Percentiles rank a stretch among this genome's conserved stretches.
Conservation (phyloP, 64 coral and sea anemone genomes). For the Trachythela sp. region DNA sequence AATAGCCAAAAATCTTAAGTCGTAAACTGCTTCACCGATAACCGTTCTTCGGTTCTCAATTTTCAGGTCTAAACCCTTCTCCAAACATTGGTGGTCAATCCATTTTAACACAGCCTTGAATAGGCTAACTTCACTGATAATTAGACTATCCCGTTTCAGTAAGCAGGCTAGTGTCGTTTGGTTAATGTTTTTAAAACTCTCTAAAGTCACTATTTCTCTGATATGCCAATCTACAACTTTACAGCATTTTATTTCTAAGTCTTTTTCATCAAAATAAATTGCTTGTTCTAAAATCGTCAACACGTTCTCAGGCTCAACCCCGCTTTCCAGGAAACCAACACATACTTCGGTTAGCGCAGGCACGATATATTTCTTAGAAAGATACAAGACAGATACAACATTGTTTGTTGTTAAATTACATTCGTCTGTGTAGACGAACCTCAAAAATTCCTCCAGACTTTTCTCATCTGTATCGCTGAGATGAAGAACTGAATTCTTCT, state of each 20-base stretch:
- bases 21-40: constrained; percentile 41
- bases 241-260: constrained; percentile 40
- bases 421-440: constrained; percentile 47
- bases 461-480: constrained; percentile 36
- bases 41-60: constrained; percentile 13
- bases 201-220: constrained; percentile 9
- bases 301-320: constrained; percentile 35
- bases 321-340: constrained; percentile 6
- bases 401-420: constrained; percentile 37
- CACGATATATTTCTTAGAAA: constrained; percentile 43
- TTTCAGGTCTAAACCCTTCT: constrained; percentile 23
- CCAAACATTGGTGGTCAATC: constrained; percentile 20
- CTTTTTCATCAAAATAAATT: constrained; percentile 19
- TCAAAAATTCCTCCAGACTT: constrained; percentile 42
- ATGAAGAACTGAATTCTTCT: constrained; percentile 27
- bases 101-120: constrained; percentile 47
- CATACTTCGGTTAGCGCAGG: constrained; percentile 32
- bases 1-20: constrained; percentile 52
- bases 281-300: constrained; percentile 37
- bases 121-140: constrained; percentile 30
- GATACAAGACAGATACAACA: constrained; percentile 39
- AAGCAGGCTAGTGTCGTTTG: constrained; percentile 34
- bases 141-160: constrained; percentile 28
- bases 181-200: constrained; percentile 25
- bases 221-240: constrained; percentile 39